A percentile compares a stretch with the other conserved stretches of the same genome.
Evolutionary conservation across 2,888 invertebrate species (phyloP).

Genomic region (Drosophila formosana): DNA sequence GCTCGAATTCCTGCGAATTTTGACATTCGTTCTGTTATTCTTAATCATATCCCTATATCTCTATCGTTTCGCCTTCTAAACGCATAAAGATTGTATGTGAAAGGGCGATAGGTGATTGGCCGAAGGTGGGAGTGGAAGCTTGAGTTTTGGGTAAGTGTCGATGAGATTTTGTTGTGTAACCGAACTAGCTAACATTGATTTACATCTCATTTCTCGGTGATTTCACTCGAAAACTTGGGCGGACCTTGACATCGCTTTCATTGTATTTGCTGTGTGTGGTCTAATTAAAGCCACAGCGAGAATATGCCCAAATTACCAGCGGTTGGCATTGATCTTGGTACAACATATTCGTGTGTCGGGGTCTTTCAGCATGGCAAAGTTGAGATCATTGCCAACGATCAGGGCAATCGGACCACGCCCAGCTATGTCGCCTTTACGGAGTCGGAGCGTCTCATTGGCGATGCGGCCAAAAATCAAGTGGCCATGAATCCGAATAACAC

Average conservation of each 20-base stretch:
- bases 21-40: conserved; percentile 84
- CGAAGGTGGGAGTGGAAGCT: neutral
- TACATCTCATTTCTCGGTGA: conserved; percentile 13
- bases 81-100: neutral
- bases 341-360: conserved; percentile 97
- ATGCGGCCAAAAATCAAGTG: conserved; percentile 94
- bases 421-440: conserved; percentile 93
- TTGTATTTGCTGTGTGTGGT: conserved; percentile 34
- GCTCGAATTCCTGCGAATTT: conserved; percentile 84
- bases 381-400: conserved; percentile 94
- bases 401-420: conserved; percentile 93
- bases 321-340: conserved; percentile 91
- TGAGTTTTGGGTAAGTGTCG: conserved; percentile 15
- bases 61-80: conserved; percentile 83
- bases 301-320: conserved; percentile 85
- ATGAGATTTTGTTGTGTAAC: conserved; percentile 14
- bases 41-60: conserved; percentile 84
- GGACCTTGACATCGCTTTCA: conserved; percentile 21
- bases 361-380: conserved; percentile 96
- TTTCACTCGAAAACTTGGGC: neutral
- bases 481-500: conserved; percentile 96
- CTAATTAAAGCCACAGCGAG: conserved; percentile 76
- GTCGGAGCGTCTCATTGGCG: conserved; percentile 93
- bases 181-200: conserved; percentile 18
- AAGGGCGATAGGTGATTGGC: neutral